Percentiles rank a stretch among this genome's conserved stretches.
Conservation (phyloP, 2,888 invertebrate genomes). For the Isoperla grammatica region DNA sequence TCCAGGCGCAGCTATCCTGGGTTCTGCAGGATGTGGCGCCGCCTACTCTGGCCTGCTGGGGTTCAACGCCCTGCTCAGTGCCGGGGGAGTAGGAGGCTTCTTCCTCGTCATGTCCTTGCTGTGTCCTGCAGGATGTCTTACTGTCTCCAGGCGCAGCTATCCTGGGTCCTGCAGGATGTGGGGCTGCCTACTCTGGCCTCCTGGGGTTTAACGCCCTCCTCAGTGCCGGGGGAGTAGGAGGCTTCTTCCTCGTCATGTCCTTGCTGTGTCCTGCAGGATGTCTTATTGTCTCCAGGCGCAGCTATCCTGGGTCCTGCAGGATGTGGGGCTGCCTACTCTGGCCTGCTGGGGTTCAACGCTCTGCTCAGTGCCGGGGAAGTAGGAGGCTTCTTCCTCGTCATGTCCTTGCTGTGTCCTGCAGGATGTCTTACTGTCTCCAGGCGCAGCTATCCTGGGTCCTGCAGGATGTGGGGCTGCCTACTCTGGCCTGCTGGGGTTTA, state of each 20-base stretch:
- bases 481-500: constrained; percentile 45
- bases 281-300: neutral
- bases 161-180: constrained; percentile 11
- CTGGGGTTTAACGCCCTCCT: constrained; percentile 46
- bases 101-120: constrained; percentile 42
- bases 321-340: constrained; percentile 37
- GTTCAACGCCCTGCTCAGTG: constrained; percentile 43
- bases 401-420: constrained; percentile 40
- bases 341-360: constrained; percentile 46
- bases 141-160: neutral
- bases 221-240: constrained; percentile 42
- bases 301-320: constrained; percentile 9
- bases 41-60: constrained; percentile 45
- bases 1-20: constrained; percentile 8
- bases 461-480: constrained; percentile 34
- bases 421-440: neutral
- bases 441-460: constrained; percentile 10
- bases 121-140: too few species aligned
- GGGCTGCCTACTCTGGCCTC: constrained; percentile 40
- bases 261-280: constrained; percentile 38
- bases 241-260: constrained; percentile 42
- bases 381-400: constrained; percentile 42
- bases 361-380: constrained; percentile 42
- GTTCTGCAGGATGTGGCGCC: constrained; percentile 17
- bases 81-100: constrained; percentile 42